These are phyloP conservation scores for Ictalurus punctatus DNA, from an alignment of 2,113 vertebrate species.

Conservation along the genomic window DNA sequence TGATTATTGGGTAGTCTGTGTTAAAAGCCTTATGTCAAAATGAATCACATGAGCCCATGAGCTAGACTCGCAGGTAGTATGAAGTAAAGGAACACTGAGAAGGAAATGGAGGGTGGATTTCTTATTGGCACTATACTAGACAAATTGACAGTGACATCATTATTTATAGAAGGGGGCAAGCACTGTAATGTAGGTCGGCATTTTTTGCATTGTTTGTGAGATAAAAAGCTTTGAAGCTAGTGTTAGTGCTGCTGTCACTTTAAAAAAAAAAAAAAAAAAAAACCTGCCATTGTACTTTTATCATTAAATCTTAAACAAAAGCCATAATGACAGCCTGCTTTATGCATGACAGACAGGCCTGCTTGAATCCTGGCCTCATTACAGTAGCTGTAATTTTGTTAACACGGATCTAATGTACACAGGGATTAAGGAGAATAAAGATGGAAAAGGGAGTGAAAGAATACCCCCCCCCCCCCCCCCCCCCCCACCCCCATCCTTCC, in stretches of 20 bases:
- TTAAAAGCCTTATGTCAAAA: slow-evolving; percentile 45
- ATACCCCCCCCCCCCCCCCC: no score
- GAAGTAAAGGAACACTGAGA: background rate
- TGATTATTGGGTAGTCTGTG: slow-evolving; percentile 18
- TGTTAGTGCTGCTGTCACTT: background rate
- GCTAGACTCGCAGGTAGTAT: slow-evolving; percentile 6
- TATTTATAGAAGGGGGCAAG: slow-evolving; percentile 12
- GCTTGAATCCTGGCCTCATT: slow-evolving; percentile 2
- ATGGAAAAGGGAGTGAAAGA: slow-evolving; percentile 9
- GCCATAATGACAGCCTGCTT: slow-evolving; percentile 14
- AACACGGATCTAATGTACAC: slow-evolving; percentile 27
- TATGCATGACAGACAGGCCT: background rate
- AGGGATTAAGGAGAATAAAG: slow-evolving; percentile 20
- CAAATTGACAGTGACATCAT: slow-evolving; percentile 10
- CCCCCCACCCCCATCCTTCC: no score
- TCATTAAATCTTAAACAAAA: slow-evolving; percentile 35
- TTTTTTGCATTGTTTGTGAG: slow-evolving; percentile 1
- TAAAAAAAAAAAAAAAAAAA: background rate
- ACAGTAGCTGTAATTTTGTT: slow-evolving; percentile 10
- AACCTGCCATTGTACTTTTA: background rate
- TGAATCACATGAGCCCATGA: slow-evolving; percentile 59
- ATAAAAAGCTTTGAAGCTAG: slow-evolving; percentile 6
- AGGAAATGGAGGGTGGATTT: background rate
- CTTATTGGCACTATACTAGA: slow-evolving; percentile 24
- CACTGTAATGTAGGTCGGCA: slow-evolving; percentile 8